Base-by-base conservation (phyloP, 1,140 invertebrate species). In the Drosophila teissieri region DNA sequence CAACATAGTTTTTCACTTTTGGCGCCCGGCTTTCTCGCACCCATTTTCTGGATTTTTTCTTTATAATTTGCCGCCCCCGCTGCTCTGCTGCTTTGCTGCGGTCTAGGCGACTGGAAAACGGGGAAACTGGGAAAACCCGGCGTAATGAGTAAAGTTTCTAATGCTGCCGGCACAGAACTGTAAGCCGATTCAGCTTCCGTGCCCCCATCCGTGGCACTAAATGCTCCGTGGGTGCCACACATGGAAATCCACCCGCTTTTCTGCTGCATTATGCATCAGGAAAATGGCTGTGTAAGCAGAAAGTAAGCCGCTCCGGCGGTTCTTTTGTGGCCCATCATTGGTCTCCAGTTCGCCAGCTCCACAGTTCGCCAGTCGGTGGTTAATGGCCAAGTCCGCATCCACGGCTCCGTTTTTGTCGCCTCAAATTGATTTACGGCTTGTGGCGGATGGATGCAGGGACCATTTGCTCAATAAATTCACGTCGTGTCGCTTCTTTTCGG, bases 91-190 rank as follows among this genome's bases (percentile, higher is more conserved):
- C 65, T 84, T 83, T 78, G 74, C 64, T 83, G 83, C 46, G 84
- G 79, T 89, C 72, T 84, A 54, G 70, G 70, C 63, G 83, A 64
- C 76, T 80, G 84, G 24, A 24, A 24, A 24, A 24, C 22, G 4
- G 22, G 22, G 22, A 24, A 24, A 24, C 22, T 3, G 22, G 22
- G 4, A 24, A 24, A 24, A 24, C 79, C 53, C 84, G 76, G 55
- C 84, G 80, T 89, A 89, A 89, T 89, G 84, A 89, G 84, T 89
- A 89, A 89, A 89, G 84, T 89, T 89, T 88, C 84, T 89, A 89
- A 89, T 89, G 84, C 84, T 84, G 77, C 58, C 70, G 84, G 84
- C 84, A 55, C 64, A 81, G 39, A 73, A 78, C 84, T 77, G 67
- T 88, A 89, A 83, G 83, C 70, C 61, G 64, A 61, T 72, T 57